Percentiles rank a stretch among this genome's conserved stretches.
Evolutionary conservation across 2,888 invertebrate species (phyloP).

Genomic region (Pseudococcus longispinus): DNA sequence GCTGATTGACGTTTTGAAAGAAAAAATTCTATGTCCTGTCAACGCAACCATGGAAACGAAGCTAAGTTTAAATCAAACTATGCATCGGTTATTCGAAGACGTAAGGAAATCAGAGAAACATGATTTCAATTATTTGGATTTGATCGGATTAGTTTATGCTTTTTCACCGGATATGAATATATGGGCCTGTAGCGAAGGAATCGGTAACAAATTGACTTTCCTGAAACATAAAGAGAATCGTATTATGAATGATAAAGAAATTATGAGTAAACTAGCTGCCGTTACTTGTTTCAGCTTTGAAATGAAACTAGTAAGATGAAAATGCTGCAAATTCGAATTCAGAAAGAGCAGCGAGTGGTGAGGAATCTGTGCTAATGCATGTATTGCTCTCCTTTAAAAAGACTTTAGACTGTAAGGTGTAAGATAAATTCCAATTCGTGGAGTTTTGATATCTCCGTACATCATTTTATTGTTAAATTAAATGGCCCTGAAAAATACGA

Average conservation of each 20-base stretch:
- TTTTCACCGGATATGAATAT: not conserved
- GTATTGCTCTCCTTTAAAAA: no score
- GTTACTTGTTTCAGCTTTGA: not conserved
- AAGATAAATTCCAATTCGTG: no score
- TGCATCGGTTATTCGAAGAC: not conserved
- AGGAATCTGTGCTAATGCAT: no score
- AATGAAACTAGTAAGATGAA: no score
- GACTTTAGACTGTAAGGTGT: no score
- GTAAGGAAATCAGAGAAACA: not conserved
- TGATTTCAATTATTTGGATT: not conserved
- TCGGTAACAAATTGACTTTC: not conserved
- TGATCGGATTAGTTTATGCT: not conserved
- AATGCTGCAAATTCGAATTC: no score
- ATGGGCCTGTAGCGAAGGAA: not conserved
- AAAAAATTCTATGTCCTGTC: not conserved
- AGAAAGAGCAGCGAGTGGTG: no score
- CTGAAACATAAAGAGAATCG: not conserved
- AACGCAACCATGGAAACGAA: not conserved
- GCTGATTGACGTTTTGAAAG: not conserved
- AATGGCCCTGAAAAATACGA: no score
- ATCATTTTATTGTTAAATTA: no score
- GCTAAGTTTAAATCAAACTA: not conserved
- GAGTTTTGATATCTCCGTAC: no score
- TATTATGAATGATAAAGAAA: not conserved
- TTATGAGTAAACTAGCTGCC: not conserved